These are phyloP conservation scores for Eunapius fragilis DNA, from an alignment of 37 sponge, comb jelly and placozoan species.

Conservation along the genomic window DNA sequence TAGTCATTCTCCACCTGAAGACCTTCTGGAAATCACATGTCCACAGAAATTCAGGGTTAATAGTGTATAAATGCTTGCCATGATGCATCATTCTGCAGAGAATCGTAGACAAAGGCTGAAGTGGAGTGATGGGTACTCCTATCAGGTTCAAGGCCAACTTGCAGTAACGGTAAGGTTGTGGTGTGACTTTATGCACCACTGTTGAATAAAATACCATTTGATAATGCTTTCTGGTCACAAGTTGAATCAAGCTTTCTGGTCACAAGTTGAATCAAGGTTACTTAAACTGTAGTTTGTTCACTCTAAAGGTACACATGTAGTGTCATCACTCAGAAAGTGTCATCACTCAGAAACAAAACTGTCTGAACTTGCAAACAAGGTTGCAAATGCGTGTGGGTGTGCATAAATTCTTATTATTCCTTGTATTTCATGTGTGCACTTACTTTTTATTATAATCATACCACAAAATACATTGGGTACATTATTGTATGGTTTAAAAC, in stretches of 20 bases:
- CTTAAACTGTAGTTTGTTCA: slow-evolving; percentile 9
- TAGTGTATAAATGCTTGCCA: background rate
- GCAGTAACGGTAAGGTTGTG: slow-evolving; percentile 24
- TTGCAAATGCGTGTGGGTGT: background rate
- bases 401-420: slow-evolving; percentile 2
- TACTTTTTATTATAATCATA: background rate
- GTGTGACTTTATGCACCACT: slow-evolving; percentile 55
- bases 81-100: background rate
- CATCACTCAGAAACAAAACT: background rate
- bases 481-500: background rate
- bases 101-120: slow-evolving; percentile 6
- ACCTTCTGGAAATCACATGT: no score
- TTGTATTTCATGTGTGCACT: background rate
- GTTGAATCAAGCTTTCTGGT: slow-evolving; percentile 21
- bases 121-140: slow-evolving; percentile 38
- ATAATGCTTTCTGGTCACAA: slow-evolving; percentile 18
- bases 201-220: slow-evolving; percentile 36
- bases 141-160: slow-evolving; percentile 62
- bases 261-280: slow-evolving; percentile 15
- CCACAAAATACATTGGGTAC: background rate
- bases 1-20: background rate
- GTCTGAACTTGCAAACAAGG: background rate
- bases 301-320: background rate
- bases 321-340: background rate
- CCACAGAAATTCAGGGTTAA: background rate